A percentile compares a stretch with the other conserved stretches of the same genome.
phyloP scores from a whole-genome alignment of 2,797 vertebrate genomes.

The Cirrhinus molitorella region DNA sequence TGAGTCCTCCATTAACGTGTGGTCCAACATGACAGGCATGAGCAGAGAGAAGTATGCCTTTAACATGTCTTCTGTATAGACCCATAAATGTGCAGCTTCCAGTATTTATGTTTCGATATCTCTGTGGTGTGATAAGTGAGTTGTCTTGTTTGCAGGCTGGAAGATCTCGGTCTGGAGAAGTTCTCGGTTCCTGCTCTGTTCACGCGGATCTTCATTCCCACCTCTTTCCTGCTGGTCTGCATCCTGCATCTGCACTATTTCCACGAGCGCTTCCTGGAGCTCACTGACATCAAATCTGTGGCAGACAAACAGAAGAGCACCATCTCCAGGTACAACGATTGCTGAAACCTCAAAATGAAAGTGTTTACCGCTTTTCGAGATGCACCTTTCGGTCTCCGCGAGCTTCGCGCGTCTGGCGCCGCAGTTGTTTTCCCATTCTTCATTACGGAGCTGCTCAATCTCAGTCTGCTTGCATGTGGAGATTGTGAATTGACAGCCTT shows the following conservation, averaged over 20 bases:
- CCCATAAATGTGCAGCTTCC: neutral
- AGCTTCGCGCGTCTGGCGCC: neutral
- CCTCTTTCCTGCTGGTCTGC: slow-evolving; percentile 92
- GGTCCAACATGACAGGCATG: slow-evolving; percentile 92
- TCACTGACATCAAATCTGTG: slow-evolving; percentile 94
- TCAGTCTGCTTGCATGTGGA: neutral
- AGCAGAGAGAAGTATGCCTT: slow-evolving; percentile 81
- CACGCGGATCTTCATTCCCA: slow-evolving; percentile 93
- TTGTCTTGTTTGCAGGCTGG: slow-evolving; percentile 80
- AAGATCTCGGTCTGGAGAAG: slow-evolving; percentile 89
- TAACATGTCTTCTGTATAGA: neutral
- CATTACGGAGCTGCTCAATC: neutral
- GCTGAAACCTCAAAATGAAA: neutral
- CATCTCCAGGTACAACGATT: slow-evolving; percentile 87
- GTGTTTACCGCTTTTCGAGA: neutral
- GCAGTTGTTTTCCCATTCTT: neutral
- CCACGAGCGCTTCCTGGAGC: slow-evolving; percentile 90
- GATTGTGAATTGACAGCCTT: neutral
- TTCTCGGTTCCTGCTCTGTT: slow-evolving; percentile 90
- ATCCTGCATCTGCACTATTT: slow-evolving; percentile 96
- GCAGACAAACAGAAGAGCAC: slow-evolving; percentile 92
- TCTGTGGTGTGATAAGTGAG: too few species aligned
- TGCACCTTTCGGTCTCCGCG: neutral
- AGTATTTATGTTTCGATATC: too few species aligned
- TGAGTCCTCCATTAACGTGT: slow-evolving; percentile 87